Base-by-base conservation (phyloP, 1,140 invertebrate genomes). In the Drosophila pachea region DNA sequence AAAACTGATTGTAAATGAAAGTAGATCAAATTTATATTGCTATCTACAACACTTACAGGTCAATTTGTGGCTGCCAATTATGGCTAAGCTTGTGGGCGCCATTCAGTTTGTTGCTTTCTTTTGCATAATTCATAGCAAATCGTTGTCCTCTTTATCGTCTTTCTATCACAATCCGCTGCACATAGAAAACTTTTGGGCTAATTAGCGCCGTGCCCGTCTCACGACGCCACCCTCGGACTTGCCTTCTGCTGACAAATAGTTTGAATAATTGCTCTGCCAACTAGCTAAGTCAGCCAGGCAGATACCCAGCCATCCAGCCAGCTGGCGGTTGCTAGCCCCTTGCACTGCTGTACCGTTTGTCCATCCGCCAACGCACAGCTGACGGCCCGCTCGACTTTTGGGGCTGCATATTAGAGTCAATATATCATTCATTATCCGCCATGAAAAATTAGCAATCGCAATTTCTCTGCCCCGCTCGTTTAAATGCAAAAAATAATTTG, bases 401-500 rank as follows among this genome's bases (percentile, higher is more conserved):
- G 32, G 59, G 42, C 59, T 58, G 71, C 78, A 76, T 74, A 68
- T 67, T 78, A 68, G 67, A 74, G 53, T 73, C 79, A 78, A 84
- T 84, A 84, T 84, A 84, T 84, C 79, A 84, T 84, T 84, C 79
- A 84, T 84, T 84, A 84, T 84, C 76, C 73, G 73, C 70, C 70
- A 86, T 76, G 79, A 84, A 84, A 84, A 84, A 79, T 84, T 84
- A 84, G 79, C 79, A 84, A 84, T 84, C 68, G 81, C 81, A 81
- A 74, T 86, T 81, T 86, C 67, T 82, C 81, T 64, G 70, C 73
- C 64, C 73, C 50, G 56, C 63, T 78, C 68, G 54, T 72, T 78
- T 78, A 76, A 84, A 84, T 74, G 79, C 73, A 84, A 74, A 65
- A 70, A 65, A 74, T 68, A 74, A 72, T 72, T 55, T 63, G 47